A percentile compares a stretch with the other conserved stretches of the same genome.
Evolutionary conservation across 2,888 invertebrate species (phyloP).

Genomic region (Aphrophora alni): DNA sequence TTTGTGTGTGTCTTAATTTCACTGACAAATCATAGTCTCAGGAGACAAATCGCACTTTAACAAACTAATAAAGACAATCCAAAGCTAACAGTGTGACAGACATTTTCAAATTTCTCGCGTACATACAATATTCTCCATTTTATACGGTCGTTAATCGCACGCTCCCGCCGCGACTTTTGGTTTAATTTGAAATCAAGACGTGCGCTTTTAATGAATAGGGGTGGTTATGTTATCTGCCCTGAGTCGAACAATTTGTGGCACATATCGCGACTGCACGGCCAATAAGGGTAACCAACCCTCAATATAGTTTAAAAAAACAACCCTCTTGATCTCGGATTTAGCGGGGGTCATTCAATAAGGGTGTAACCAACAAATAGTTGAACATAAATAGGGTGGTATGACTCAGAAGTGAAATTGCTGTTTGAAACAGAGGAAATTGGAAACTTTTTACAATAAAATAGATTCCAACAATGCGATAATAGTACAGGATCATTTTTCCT

Average conservation of each 20-base stretch:
- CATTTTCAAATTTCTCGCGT: too few relatives aligned
- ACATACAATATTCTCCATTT: too few relatives aligned
- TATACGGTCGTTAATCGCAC: neutral
- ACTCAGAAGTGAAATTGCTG: too few relatives aligned
- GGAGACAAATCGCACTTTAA: too few relatives aligned
- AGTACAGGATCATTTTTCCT: too few relatives aligned
- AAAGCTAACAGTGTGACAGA: neutral
- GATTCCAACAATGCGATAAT: too few relatives aligned
- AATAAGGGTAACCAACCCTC: constrained; percentile 4
- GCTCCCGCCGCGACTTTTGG: neutral
- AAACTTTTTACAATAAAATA: too few relatives aligned
- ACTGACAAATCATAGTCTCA: too few relatives aligned
- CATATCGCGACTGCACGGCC: neutral
- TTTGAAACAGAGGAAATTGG: too few relatives aligned
- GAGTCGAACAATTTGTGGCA: neutral
- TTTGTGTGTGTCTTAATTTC: too few relatives aligned
- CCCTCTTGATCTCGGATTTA: constrained; percentile 6
- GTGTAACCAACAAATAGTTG: constrained; percentile 6
- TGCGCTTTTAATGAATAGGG: neutral
- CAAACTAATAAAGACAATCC: too few relatives aligned
- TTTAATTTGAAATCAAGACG: neutral
- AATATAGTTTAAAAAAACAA: neutral
- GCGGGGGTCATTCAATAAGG: constrained; percentile 4
- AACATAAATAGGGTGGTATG: neutral
- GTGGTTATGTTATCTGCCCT: neutral